Evolutionary conservation across 2,797 vertebrate species (phyloP), one percentile per base, ranked within the genome.

Genomic region (Periophthalmus magnuspinnatus): DNA sequence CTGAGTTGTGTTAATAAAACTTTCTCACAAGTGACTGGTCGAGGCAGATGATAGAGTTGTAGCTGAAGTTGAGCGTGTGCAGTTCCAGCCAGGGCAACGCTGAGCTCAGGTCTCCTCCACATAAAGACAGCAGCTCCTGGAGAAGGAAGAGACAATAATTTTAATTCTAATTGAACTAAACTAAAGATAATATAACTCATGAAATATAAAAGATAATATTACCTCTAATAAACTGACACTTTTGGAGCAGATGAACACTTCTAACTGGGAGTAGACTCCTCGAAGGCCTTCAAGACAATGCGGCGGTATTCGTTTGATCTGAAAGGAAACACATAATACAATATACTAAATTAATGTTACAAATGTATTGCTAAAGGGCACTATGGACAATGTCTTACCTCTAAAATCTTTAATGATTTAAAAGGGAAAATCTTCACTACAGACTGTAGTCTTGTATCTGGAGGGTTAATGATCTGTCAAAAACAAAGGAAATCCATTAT

Each of bases 341-440:
- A 11, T 2, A 3, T 28, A 19, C 13, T 1, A 1, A 59, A 48
- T 13, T 19, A 11, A 19, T 1, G 14, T 7, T n/a, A 33, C 5
- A 36, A 36, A 36, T 36, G 34, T 36, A 28, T 28, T 36, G 7
- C 34, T 36, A 36, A 36, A 36, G 1, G 1, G 28, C 28, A 36
- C 34, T 34, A 36, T 36, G 34, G 34, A 36, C 34, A 36, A 36
- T 36, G 34, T 36, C 34, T 50, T 86, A 98, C 97, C 94, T 99
- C 97, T 83, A 99, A 90, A 84, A 81, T 91, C 70, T 93, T 95
- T 13, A 99, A 92, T 45, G 95, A 97, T 86, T 99, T 99, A 89
- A 99, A 99, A 1, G 97, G 96, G 71, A 95, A 98, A 85, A 99
- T 97, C 88, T 96, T 98, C 89, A 99, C 95, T 74, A 93, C 85